Evolutionary conservation across 2,888 invertebrate genomes (phyloP), one percentile per base, ranked within the genome.

Genomic region (Tenodera sinensis): DNA sequence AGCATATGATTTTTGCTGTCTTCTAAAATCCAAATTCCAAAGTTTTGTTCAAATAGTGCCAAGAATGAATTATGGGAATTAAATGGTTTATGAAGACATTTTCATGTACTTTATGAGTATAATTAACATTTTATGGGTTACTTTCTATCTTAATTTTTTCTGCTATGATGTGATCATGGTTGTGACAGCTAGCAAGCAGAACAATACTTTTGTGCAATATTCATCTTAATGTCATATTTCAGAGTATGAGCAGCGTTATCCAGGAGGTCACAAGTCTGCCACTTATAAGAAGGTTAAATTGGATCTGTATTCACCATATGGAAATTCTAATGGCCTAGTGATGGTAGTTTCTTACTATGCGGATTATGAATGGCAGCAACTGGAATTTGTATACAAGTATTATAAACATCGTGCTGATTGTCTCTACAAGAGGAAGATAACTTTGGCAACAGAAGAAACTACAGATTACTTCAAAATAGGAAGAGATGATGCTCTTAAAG

Each of bases 241-340:
- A 94, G 96, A 95, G 89, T 96, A 94, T 90, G 95, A 96, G 89
- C 94, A 95, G 91, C 95, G 97, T 15, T 98, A 96, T 93, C 97
- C 98, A 2, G 91, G 92, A 0, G 96, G 96, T 30, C 96, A 96
- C 42, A 95, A 95, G 91, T 94, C 93, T 4, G 93, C 96, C 2
- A 94, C 95, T 91, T 98, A 96, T 92, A 97, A 97, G 92, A 95
- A 96, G 91, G 95, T 96, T 0, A 94, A 96, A 83, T 94, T 97
- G 12, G 97, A 98, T 92, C 95, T 96, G 91, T 98, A 96, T 93
- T 95, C 98, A 0, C 96, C 97, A 0, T 98, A 98, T 91, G 94
- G 95, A 0, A 95, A 96, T 92, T 93, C 93, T 0, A 96, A 97
- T 92, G 98, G 98, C 0, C 93, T 97, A 82, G 94, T 96, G 0